Evolutionary conservation across 2,888 invertebrate species (phyloP).

Genomic region (Pristionchus entomophagus): DNA sequence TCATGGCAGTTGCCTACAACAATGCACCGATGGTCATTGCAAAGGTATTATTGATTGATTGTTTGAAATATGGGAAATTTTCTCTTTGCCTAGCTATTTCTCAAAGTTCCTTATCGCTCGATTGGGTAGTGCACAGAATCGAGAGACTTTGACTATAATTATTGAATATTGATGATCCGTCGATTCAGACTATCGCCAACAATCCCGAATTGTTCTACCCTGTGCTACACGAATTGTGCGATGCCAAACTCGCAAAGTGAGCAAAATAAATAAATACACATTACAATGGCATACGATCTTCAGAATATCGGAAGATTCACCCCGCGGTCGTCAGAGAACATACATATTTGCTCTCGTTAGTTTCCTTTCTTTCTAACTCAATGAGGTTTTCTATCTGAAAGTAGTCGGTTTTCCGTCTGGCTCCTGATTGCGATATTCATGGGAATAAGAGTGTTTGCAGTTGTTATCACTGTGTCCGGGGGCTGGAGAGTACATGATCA

Average conservation of each 20-base stretch:
- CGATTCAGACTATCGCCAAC: constrained; percentile 23
- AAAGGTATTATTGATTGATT: neutral
- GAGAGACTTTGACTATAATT: neutral
- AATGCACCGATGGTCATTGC: constrained; percentile 32
- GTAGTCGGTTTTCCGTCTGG: neutral
- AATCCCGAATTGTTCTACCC: constrained; percentile 33
- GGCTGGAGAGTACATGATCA: neutral
- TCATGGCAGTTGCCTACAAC: constrained; percentile 27
- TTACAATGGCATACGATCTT: neutral
- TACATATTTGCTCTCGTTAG: neutral
- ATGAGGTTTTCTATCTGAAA: neutral
- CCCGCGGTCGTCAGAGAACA: constrained; percentile 15
- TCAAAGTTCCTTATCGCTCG: too few species aligned
- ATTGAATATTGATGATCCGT: neutral
- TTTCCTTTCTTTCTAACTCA: neutral
- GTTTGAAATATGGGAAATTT: too few species aligned
- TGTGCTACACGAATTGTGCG: constrained; percentile 16
- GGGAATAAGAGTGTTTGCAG: neutral
- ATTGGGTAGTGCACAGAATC: too few species aligned
- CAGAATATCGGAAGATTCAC: neutral
- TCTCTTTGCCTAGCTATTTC: too few species aligned
- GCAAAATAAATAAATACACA: neutral
- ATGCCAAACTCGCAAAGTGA: neutral
- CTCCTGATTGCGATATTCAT: neutral
- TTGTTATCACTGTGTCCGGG: constrained; percentile 19